Base-by-base conservation (phyloP, 2,113 vertebrate genomes). In the Lanius collurio region DNA sequence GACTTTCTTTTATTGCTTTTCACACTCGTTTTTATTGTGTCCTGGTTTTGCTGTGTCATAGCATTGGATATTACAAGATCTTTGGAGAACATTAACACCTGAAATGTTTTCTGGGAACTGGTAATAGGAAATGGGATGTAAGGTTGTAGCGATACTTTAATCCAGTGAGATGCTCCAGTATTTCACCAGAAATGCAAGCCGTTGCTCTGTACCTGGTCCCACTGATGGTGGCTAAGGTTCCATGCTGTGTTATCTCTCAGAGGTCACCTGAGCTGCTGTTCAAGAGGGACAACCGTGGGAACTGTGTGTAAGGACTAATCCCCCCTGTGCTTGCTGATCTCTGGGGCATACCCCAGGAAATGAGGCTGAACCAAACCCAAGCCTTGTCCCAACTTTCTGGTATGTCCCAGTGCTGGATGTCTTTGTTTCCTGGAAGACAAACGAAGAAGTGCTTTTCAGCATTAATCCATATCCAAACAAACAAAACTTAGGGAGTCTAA, bases 1-100 rank as follows among this genome's bases (percentile, higher is more conserved):
- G 41, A 53, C 27, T 77, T 83, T 57, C 37, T 90, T 70, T 67
- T 73, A n/a, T 31, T 85, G 67, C 18, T 89, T 93, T 95, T 87
- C 63, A 62, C 65, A 52, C 33, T 57, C 53, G 11, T 88, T 50
- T 83, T 67, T 67, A 26, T 74, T 80, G 39, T 83, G 18, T 47
- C n/a, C 62, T 42, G 3, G 3, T 77, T 91, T 78, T 93, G 30
- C 50, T 76, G 33, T 62, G 59, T 83, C n/a, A 18, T 35, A 60
- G 53, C 30, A 69, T 67, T 78, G 53, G 31, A 19, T 95, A 53
- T 73, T 69, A 14, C 13, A 87, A 57, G 15, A 50, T 46, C 74
- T 78, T 76, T 52, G 49, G 63, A 80, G 71, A 76, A 4, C 8
- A 14, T 68, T 76, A 65, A 39, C 15, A 65, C 31, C n/a, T 53